These are phyloP conservation scores for Mythimna ferrago DNA, from an alignment of 2,888 invertebrate species.

Conservation along the genomic window DNA sequence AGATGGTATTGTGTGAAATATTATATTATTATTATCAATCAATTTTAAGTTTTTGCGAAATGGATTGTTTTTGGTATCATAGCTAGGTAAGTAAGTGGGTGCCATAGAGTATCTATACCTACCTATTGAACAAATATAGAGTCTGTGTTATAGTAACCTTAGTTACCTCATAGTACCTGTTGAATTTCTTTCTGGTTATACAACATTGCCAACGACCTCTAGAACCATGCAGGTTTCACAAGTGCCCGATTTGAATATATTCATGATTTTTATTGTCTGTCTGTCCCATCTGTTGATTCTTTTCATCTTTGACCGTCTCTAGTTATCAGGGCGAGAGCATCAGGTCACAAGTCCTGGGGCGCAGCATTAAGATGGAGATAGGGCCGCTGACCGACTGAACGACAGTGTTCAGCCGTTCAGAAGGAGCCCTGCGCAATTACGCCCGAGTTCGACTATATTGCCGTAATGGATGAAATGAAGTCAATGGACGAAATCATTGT, in stretches of 20 bases:
- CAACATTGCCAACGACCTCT: background rate
- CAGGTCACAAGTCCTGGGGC: constrained; percentile 66
- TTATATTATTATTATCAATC: too few species aligned
- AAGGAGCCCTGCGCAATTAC: constrained; percentile 31
- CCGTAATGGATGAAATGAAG: background rate
- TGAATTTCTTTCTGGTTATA: too few species aligned
- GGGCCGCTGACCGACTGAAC: constrained; percentile 61
- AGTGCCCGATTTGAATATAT: background rate
- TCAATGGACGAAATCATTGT: background rate
- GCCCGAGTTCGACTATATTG: constrained; percentile 21
- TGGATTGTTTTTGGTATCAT: background rate
- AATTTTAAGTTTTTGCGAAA: background rate
- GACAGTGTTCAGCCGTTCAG: constrained; percentile 40
- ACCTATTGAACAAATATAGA: too few species aligned
- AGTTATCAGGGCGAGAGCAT: constrained; percentile 64
- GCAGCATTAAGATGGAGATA: constrained; percentile 66
- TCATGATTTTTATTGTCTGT: background rate
- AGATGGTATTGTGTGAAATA: too few species aligned
- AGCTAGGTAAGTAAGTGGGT: background rate
- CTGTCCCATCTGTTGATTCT: background rate
- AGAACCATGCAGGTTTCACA: background rate
- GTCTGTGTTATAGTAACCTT: too few species aligned
- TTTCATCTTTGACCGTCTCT: constrained; percentile 17
- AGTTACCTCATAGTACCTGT: too few species aligned
- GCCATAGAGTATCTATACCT: background rate